Evolutionary conservation across 2,888 invertebrate genomes (phyloP).

Genomic region (Drosophila paramelanica): DNA sequence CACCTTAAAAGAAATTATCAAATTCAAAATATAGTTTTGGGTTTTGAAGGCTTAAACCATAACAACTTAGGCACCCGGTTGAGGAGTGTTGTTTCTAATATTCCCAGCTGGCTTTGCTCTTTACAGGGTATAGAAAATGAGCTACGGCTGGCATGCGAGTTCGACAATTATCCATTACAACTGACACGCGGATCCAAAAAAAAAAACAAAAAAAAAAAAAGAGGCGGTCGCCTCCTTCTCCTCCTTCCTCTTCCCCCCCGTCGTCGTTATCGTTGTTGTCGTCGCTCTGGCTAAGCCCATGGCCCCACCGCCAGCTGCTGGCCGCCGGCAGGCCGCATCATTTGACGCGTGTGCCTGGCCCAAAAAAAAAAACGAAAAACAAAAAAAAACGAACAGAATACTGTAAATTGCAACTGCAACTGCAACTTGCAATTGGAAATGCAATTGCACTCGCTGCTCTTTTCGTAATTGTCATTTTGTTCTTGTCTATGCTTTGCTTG

Average conservation of each 20-base stretch:
- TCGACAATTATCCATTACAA: slow-evolving; percentile 81
- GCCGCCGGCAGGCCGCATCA: slow-evolving; percentile 48
- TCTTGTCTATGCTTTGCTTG: slow-evolving; percentile 64
- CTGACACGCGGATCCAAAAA: slow-evolving; percentile 64
- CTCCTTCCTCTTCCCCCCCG: not conserved
- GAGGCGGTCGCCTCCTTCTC: slow-evolving; percentile 33
- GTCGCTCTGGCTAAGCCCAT: slow-evolving; percentile 19
- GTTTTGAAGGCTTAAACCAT: too few relatives aligned
- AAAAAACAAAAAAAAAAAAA: slow-evolving; percentile 26
- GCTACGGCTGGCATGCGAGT: slow-evolving; percentile 65
- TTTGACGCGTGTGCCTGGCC: slow-evolving; percentile 62
- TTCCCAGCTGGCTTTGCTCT: not conserved
- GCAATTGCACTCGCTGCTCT: slow-evolving; percentile 78
- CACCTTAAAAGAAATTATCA: too few relatives aligned
- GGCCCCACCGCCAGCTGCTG: slow-evolving; percentile 18
- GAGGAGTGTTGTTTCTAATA: not conserved
- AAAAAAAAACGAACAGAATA: slow-evolving; percentile 12
- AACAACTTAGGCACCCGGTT: too few relatives aligned
- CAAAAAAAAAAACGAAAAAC: slow-evolving; percentile 9
- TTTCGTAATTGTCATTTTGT: slow-evolving; percentile 79
- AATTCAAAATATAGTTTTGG: too few relatives aligned
- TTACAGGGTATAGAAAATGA: slow-evolving; percentile 52
- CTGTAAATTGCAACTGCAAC: slow-evolving; percentile 11
- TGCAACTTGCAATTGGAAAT: slow-evolving; percentile 62
- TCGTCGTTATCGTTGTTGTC: slow-evolving; percentile 12